phyloP scores from a whole-genome alignment of 2,888 invertebrate species.

The Oxyteleia sp. region DNA sequence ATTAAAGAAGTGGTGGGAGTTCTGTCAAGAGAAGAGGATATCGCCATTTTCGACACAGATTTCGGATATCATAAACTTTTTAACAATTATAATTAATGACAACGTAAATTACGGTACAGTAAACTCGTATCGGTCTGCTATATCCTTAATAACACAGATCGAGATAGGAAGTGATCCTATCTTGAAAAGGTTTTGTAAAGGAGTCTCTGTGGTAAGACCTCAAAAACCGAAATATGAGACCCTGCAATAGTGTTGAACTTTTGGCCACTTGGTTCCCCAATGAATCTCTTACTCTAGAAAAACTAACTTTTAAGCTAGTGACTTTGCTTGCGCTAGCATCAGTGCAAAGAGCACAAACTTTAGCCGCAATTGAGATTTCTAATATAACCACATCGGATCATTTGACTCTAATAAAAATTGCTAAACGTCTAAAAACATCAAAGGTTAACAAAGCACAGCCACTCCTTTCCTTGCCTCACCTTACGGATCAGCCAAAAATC shows the following conservation, averaged over 20 bases:
- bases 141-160: conserved; percentile 29
- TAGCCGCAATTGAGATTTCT: neutral
- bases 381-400: neutral
- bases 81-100: conserved; percentile 15
- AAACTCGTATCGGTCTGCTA: conserved; percentile 54
- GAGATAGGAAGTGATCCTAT: conserved; percentile 39
- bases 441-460: neutral
- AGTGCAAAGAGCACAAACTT: conserved; percentile 3
- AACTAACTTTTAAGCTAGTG: conserved; percentile 15
- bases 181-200: conserved; percentile 69
- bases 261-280: neutral
- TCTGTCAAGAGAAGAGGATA: no score
- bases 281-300: neutral
- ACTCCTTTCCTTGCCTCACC: neutral
- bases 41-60: no score
- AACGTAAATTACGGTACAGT: conserved; percentile 51
- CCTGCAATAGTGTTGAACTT: conserved; percentile 47
- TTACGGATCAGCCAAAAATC: neutral
- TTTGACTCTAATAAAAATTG: neutral
- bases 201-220: conserved; percentile 38
- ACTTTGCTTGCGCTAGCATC: conserved; percentile 14
- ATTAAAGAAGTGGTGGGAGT: conserved; percentile 74
- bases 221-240: conserved; percentile 77
- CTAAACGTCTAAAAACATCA: conserved; percentile 12
- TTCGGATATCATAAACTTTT: no score